Evolutionary conservation across 2,888 invertebrate genomes (phyloP).

Genomic region (Latheticus oryzae): DNA sequence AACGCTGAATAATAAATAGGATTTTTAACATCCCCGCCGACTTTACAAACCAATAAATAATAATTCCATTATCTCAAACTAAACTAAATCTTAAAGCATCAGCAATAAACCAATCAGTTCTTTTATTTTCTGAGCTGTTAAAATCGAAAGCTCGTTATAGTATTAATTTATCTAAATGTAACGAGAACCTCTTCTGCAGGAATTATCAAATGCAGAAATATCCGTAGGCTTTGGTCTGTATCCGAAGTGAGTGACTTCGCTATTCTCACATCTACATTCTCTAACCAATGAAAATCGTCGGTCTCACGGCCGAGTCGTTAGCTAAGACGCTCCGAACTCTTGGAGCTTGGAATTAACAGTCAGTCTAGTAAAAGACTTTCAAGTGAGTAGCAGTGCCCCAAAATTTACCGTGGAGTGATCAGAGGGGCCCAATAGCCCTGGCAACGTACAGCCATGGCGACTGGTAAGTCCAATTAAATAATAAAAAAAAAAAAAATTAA

Average conservation of each 20-base stretch:
- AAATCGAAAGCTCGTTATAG: no score
- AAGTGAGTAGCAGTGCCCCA: constrained; percentile 57
- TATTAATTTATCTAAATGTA: no score
- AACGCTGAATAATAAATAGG: no score
- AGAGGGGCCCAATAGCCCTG: constrained; percentile 56
- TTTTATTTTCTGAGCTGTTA: no score
- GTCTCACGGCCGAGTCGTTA: constrained; percentile 53
- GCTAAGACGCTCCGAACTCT: constrained; percentile 55
- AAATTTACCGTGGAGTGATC: constrained; percentile 56
- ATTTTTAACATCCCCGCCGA: no score
- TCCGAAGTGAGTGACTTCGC: constrained; percentile 50
- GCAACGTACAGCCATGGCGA: constrained; percentile 58
- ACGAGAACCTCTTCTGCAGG: constrained; percentile 30
- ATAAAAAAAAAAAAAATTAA: constrained; percentile 33
- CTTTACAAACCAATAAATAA: no score
- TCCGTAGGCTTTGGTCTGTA: constrained; percentile 41
- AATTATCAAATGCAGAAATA: constrained; percentile 38
- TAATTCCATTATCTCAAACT: no score
- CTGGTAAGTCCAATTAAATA: constrained; percentile 56
- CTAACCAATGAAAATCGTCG: constrained; percentile 51
- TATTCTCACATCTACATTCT: constrained; percentile 50
- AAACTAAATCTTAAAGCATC: no score
- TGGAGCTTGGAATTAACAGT: no score
- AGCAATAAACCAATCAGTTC: no score
- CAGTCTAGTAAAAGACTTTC: constrained; percentile 59